These are phyloP conservation scores for Sycophila sp. DNA, from an alignment of 1,140 invertebrate species.

Conservation along the genomic window DNA sequence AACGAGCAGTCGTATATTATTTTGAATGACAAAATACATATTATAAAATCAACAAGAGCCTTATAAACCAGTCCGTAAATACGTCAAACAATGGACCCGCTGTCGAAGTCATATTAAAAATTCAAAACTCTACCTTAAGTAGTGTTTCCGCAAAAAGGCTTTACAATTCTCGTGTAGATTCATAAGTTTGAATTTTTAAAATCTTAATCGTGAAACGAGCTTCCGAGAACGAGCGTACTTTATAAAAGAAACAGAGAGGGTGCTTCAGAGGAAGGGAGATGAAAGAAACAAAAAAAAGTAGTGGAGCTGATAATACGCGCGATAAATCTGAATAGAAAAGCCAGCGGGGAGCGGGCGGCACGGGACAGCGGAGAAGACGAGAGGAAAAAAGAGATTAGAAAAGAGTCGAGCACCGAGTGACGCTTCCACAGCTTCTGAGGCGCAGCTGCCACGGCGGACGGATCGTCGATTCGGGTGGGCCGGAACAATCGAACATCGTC, in stretches of 20 bases:
- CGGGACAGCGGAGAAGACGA: neutral
- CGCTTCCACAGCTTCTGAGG: neutral
- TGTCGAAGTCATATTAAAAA: constrained; percentile 2
- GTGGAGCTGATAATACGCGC: constrained; percentile 8
- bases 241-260: neutral
- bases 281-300: neutral
- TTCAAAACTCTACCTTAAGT: neutral
- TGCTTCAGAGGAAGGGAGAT: neutral
- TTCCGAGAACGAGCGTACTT: no score
- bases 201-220: neutral
- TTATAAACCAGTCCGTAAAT: no score
- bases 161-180: constrained; percentile 5
- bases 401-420: constrained; percentile 12
- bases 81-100: no score
- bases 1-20: no score
- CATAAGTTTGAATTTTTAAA: neutral
- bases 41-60: no score
- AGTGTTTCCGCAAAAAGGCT: constrained; percentile 4
- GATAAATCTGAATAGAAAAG: constrained; percentile 24
- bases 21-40: no score
- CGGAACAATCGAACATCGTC: neutral
- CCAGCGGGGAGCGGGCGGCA: neutral
- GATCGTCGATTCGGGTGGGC: neutral
- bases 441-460: neutral
- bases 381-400: constrained; percentile 12